Percentiles rank a stretch among this genome's conserved stretches.
Conservation (phyloP, 2,797 vertebrate species). For the Anguilla pacifica region DNA sequence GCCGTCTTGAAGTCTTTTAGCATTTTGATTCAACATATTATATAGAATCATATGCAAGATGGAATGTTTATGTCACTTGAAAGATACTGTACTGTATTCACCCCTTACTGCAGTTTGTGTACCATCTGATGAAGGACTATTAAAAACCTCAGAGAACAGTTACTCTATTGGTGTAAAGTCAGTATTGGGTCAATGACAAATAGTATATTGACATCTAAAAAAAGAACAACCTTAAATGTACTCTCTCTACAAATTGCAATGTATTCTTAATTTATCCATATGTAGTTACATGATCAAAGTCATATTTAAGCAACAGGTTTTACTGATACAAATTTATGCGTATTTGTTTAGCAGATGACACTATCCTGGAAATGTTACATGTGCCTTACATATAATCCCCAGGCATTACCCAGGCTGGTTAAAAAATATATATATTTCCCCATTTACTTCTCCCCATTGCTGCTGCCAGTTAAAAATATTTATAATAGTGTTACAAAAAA, state of each 20-base stretch:
- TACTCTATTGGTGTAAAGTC: neutral
- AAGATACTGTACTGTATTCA: no score
- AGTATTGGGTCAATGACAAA: neutral
- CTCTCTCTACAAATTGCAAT: neutral
- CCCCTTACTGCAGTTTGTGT: no score
- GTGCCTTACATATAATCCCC: neutral
- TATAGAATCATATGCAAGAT: neutral
- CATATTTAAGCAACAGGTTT: neutral
- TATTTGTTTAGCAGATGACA: neutral
- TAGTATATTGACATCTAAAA: neutral
- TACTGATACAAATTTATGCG: neutral
- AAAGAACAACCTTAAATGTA: neutral
- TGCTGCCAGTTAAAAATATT: neutral
- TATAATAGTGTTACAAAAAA: neutral
- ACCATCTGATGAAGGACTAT: no score
- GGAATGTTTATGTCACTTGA: no score
- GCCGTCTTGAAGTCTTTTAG: neutral
- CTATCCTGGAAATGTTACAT: neutral
- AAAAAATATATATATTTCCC: neutral
- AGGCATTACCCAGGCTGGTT: neutral
- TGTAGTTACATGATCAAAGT: neutral
- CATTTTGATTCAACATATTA: neutral
- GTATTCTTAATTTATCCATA: neutral
- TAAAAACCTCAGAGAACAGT: neutral
- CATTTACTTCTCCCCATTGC: neutral